phyloP scores from a whole-genome alignment of 2,113 vertebrate genomes.

The Silurus glanis region DNA sequence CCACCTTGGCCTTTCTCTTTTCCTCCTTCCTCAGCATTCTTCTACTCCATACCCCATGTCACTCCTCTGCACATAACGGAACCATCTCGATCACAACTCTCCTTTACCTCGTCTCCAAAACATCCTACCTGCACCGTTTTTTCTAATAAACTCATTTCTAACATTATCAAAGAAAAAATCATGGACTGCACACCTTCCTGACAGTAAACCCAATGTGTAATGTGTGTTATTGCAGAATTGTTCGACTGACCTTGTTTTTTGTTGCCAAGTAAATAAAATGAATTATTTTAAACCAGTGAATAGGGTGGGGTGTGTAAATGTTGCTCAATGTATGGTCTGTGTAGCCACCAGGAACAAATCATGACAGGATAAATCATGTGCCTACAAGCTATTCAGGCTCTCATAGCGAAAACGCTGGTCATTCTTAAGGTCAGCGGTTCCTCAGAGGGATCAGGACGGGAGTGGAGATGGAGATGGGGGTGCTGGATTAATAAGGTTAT shows the following conservation, averaged over 20 bases:
- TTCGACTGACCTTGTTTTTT: neutral
- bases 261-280: neutral
- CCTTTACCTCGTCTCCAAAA: too few species aligned
- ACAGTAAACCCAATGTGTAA: neutral
- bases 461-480: slow-evolving; percentile 16
- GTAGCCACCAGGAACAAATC: neutral
- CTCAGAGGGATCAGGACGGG: slow-evolving; percentile 39
- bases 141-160: too few species aligned
- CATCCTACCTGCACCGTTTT: too few species aligned
- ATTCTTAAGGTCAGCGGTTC: slow-evolving; percentile 52
- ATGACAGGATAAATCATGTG: slow-evolving; percentile 34
- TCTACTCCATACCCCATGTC: too few species aligned
- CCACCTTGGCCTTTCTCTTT: too few species aligned
- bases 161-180: too few species aligned
- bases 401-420: slow-evolving; percentile 38
- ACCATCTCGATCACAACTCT: too few species aligned
- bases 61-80: too few species aligned
- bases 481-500: slow-evolving; percentile 43
- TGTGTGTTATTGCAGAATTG: neutral
- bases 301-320: neutral
- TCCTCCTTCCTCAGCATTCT: too few species aligned
- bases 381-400: slow-evolving; percentile 22
- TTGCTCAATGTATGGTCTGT: neutral
- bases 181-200: neutral
- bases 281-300: neutral